Evolutionary conservation across 1,140 invertebrate genomes (phyloP).

Genomic region (Bombus pyrosoma): DNA sequence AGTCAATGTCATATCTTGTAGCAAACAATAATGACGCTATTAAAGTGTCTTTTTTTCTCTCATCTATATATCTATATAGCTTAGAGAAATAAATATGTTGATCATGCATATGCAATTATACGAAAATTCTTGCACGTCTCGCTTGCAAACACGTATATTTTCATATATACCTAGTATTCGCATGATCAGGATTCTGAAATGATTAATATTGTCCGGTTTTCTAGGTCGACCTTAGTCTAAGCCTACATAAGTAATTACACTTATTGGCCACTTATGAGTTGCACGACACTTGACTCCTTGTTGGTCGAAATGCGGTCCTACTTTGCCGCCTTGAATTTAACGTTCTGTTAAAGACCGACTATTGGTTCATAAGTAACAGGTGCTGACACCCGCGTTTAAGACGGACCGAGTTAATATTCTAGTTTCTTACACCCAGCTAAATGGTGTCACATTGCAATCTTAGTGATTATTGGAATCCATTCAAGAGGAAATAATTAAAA

Average conservation of each 20-base stretch:
- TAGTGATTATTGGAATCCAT: background rate
- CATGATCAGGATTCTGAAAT: constrained; percentile 26
- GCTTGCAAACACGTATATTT: constrained; percentile 8
- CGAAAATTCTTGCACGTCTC: constrained; percentile 19
- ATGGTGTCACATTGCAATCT: background rate
- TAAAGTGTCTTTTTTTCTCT: constrained; percentile 11
- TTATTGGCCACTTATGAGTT: constrained; percentile 52
- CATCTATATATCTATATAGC: too few relatives aligned
- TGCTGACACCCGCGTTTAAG: constrained; percentile 37
- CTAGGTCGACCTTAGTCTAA: constrained; percentile 56
- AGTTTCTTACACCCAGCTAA: background rate
- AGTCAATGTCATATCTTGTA: constrained; percentile 4
- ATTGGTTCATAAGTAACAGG: constrained; percentile 64
- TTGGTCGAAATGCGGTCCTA: constrained; percentile 52
- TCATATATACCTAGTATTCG: background rate
- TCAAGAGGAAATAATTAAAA: background rate
- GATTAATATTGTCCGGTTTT: constrained; percentile 50
- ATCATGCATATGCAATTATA: background rate
- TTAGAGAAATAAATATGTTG: background rate
- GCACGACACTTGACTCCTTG: constrained; percentile 34
- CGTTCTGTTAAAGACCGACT: constrained; percentile 2
- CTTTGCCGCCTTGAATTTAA: constrained; percentile 42
- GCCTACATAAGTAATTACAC: constrained; percentile 65
- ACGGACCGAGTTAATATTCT: background rate
- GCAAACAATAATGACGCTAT: constrained; percentile 12